Conservation (phyloP, 1,140 invertebrate species). For the Zaprionus tsacasi region DNA sequence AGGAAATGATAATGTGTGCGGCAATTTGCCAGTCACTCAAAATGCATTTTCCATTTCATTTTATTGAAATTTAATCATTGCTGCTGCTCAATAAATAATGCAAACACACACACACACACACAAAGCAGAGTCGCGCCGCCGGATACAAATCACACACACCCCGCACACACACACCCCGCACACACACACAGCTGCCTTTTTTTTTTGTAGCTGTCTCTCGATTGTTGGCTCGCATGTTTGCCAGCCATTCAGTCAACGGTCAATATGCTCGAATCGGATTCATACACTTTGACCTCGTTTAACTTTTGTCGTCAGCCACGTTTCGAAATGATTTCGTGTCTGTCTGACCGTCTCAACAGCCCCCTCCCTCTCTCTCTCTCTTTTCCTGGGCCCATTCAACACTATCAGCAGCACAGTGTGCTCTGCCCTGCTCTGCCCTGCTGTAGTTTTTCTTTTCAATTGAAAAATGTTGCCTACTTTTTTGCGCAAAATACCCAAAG, state of each 20-base stretch:
- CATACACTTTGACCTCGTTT: constrained; percentile 66
- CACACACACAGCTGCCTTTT: constrained; percentile 5
- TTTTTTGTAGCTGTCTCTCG: constrained; percentile 13
- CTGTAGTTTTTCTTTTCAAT: constrained; percentile 49
- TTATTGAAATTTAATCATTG: constrained; percentile 51
- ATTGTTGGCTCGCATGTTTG: constrained; percentile 57
- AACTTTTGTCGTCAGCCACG: constrained; percentile 57
- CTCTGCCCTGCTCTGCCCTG: constrained; percentile 48
- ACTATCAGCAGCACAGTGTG: constrained; percentile 54
- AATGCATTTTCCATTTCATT: constrained; percentile 39
- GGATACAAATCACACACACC: constrained; percentile 27
- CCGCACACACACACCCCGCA: constrained; percentile 21
- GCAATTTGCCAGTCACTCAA: constrained; percentile 42
- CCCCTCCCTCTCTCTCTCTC: not conserved
- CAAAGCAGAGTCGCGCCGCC: constrained; percentile 6
- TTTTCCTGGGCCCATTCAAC: constrained; percentile 39
- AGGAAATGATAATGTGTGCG: constrained; percentile 27
- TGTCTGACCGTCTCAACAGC: constrained; percentile 18
- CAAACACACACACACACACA: constrained; percentile 42
- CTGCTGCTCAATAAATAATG: constrained; percentile 47
- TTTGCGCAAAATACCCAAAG: constrained; percentile 42
- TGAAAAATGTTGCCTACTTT: constrained; percentile 67
- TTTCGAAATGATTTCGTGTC: constrained; percentile 67
- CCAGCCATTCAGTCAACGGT: constrained; percentile 62
- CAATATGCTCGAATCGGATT: constrained; percentile 60